phyloP scores from a whole-genome alignment of 2,113 vertebrate genomes.

The Strigops habroptila region DNA sequence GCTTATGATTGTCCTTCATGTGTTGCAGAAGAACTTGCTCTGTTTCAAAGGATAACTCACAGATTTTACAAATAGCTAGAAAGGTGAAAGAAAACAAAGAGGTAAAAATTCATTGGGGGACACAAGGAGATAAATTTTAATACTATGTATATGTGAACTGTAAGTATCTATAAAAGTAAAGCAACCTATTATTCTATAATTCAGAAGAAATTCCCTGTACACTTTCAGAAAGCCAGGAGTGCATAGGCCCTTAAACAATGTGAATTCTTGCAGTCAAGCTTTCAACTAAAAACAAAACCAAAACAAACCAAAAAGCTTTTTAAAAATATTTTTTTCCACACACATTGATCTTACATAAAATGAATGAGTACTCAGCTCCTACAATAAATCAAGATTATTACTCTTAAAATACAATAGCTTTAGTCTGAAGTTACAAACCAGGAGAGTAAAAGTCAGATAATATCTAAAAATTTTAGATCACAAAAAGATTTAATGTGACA shows the following conservation, averaged over 20 bases:
- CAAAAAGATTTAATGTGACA: neutral
- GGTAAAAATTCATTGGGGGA: neutral
- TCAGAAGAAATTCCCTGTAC: neutral
- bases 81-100: neutral
- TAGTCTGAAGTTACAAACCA: neutral
- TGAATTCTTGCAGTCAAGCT: neutral
- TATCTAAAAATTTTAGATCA: neutral
- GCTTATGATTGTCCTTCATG: constrained; percentile 99
- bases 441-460: neutral
- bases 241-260: neutral
- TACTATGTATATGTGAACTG: neutral
- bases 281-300: neutral
- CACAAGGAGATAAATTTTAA: neutral
- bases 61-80: constrained; percentile 96
- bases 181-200: neutral
- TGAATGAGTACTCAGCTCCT: neutral
- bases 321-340: neutral
- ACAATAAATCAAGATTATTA: neutral
- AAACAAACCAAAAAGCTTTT: neutral
- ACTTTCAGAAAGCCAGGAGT: neutral
- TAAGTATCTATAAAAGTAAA: neutral
- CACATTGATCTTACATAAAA: neutral
- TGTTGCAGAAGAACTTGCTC: constrained; percentile 97
- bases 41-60: constrained; percentile 95
- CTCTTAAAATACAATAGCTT: neutral